Percentiles rank a stretch among this genome's conserved stretches.
These are phyloP conservation scores for Achlya flavicornis DNA, from an alignment of 2,888 invertebrate genomes.

Conservation along the genomic window DNA sequence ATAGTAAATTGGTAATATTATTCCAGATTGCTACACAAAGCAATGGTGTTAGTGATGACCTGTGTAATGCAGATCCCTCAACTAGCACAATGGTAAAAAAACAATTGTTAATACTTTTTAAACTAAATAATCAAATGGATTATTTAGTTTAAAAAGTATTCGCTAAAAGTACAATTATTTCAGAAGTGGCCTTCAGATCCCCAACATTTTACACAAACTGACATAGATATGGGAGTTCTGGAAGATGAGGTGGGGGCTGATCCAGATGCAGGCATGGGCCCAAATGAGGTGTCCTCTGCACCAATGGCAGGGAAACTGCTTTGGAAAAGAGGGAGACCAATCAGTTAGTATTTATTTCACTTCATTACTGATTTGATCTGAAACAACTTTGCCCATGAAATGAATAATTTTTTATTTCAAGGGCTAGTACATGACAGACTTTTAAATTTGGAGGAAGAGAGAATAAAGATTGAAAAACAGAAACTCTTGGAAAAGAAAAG, in stretches of 20 bases:
- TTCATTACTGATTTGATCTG: neutral
- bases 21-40: constrained; percentile 43
- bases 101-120: too few relatives aligned
- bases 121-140: too few relatives aligned
- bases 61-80: constrained; percentile 49
- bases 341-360: constrained; percentile 44
- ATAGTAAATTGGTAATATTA: neutral
- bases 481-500: constrained; percentile 64
- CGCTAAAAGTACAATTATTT: constrained; percentile 9
- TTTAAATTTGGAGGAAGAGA: constrained; percentile 62
- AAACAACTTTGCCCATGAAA: neutral
- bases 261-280: constrained; percentile 49
- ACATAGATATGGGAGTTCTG: constrained; percentile 49
- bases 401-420: constrained; percentile 25
- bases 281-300: constrained; percentile 60
- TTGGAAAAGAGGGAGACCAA: constrained; percentile 61
- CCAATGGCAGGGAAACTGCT: constrained; percentile 50
- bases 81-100: constrained; percentile 49
- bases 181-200: constrained; percentile 62
- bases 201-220: constrained; percentile 49
- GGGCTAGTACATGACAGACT: constrained; percentile 62
- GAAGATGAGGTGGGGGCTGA: constrained; percentile 45
- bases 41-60: constrained; percentile 39
- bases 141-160: neutral
- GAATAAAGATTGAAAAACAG: constrained; percentile 63